Conservation (phyloP, 2,888 invertebrate genomes). For the Cosmia trapezina region DNA sequence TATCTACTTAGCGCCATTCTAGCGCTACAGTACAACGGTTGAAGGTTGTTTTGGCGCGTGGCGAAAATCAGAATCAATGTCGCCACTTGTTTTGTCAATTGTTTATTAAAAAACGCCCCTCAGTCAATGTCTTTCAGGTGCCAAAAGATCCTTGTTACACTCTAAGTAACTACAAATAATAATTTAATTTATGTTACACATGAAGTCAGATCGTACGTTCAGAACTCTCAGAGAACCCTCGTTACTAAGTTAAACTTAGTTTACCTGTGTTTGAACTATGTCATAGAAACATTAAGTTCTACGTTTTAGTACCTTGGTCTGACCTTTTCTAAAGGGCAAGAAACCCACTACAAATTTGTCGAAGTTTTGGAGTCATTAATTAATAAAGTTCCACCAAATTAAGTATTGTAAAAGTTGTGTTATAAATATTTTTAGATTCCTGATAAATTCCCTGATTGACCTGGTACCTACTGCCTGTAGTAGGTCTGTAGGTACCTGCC, state of each 20-base stretch:
- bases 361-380: constrained; percentile 24
- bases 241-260: constrained; percentile 35
- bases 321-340: constrained; percentile 30
- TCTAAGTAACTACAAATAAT: neutral
- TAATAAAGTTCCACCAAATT: constrained; percentile 32
- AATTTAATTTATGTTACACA: constrained; percentile 28
- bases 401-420: constrained; percentile 10
- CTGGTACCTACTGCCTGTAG: neutral
- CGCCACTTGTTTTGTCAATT: neutral
- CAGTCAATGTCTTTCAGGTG: neutral
- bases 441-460: constrained; percentile 15
- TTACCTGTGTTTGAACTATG: constrained; percentile 42
- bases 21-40: neutral
- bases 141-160: neutral
- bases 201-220: constrained; percentile 10
- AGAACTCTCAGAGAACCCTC: constrained; percentile 25
- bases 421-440: constrained; percentile 10
- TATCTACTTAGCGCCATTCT: too few relatives aligned
- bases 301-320: constrained; percentile 16
- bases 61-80: neutral
- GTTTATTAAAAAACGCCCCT: too few relatives aligned
- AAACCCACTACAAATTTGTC: constrained; percentile 13
- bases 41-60: neutral
- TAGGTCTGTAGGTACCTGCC: neutral
- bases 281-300: constrained; percentile 35